phyloP scores from a whole-genome alignment of 2,113 vertebrate species.

The Leptocoma aspasia region DNA sequence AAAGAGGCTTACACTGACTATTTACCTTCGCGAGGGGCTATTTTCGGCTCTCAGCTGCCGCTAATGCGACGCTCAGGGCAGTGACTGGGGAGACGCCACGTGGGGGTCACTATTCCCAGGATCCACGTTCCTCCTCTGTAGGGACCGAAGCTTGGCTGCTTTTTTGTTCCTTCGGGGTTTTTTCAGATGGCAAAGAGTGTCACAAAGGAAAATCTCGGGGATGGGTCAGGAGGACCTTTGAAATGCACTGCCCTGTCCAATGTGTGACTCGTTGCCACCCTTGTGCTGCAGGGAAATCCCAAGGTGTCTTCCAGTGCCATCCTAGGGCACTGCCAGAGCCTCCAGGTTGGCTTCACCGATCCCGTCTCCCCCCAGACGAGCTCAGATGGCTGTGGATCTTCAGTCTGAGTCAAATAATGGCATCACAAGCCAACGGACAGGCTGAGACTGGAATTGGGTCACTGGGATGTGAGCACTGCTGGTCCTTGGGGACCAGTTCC shows the following conservation, averaged over 20 bases:
- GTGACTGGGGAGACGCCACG: neutral
- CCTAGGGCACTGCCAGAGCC: neutral
- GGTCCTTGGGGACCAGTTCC: neutral
- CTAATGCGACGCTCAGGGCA: neutral
- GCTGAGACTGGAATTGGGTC: neutral
- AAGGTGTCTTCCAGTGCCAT: neutral
- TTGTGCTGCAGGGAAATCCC: neutral
- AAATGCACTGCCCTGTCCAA: neutral
- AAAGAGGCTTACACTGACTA: slow-evolving; percentile 16
- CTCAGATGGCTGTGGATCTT: neutral
- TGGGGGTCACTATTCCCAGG: neutral
- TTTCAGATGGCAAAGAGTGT: neutral
- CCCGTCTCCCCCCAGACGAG: neutral
- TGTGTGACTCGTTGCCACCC: neutral
- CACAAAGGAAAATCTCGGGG: neutral
- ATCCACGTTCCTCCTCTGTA: neutral
- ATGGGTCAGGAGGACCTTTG: neutral
- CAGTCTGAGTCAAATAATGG: neutral
- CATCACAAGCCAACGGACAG: neutral
- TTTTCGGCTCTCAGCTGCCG: neutral
- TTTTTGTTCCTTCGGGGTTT: neutral
- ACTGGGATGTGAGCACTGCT: fast-evolving
- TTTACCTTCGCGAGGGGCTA: neutral
- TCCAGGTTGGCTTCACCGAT: neutral
- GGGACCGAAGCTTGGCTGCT: neutral